Conservation (phyloP, 2,113 vertebrate genomes). For the Nipponia nippon region DNA sequence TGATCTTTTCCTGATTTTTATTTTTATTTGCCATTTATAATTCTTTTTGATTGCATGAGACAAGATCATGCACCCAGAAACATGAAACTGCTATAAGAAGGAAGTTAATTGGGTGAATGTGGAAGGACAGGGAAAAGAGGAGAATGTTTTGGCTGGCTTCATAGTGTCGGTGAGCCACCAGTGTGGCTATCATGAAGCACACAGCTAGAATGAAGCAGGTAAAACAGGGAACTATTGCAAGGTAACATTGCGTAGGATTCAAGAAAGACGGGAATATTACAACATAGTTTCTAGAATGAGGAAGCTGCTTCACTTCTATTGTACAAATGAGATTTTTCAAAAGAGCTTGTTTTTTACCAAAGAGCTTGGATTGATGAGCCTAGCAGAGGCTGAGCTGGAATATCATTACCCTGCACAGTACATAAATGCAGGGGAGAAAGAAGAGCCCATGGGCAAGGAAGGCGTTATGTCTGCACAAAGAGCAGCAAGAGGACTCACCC, state of each 20-base stretch:
- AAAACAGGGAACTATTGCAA: background rate
- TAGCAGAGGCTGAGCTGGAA: background rate
- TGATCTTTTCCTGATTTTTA: background rate
- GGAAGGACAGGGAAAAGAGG: background rate
- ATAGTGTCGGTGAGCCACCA: background rate
- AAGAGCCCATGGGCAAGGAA: background rate
- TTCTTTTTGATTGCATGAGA: background rate
- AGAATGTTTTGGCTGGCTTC: background rate
- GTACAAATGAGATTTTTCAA: background rate
- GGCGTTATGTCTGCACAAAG: background rate
- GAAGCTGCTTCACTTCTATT: background rate
- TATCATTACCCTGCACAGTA: background rate
- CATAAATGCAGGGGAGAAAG: background rate
- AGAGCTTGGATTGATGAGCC: background rate
- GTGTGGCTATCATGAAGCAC: background rate
- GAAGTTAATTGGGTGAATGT: background rate
- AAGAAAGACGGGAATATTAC: background rate
- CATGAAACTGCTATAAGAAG: background rate
- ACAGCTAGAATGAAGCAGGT: background rate
- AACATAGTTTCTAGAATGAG: background rate
- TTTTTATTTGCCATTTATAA: background rate
- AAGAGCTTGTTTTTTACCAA: background rate
- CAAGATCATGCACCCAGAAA: background rate
- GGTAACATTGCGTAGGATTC: background rate
- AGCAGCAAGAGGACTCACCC: background rate